Base-by-base conservation (phyloP, 2,113 vertebrate species). In the Tautogolabrus adspersus region DNA sequence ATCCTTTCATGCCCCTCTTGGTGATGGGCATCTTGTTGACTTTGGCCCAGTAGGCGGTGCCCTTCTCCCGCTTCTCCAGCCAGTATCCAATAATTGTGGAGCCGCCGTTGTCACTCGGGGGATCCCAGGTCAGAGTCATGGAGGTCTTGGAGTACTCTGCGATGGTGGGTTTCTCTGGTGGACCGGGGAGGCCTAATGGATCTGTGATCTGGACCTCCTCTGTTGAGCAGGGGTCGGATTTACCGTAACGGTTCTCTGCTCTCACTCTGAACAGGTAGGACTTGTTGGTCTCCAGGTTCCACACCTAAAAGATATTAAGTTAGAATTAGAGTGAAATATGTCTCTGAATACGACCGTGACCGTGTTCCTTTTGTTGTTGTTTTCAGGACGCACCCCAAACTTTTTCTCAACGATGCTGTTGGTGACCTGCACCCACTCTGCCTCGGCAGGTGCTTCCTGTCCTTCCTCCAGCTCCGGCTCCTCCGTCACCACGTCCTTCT, bases 61-160 rank as follows among this genome's bases (percentile, higher is more conserved):
- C 96, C 56, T 96, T 96, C 81, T 98, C 96, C 90, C 96, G 96
- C 87, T 99, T 99, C 90, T 99, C 98, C 71, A 99, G 79, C 97
- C 97, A 99, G 87, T 99, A 99, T 75, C 98, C 97, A 57, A 94
- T 95, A 72, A 99, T 97, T 54, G 91, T 94, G 79, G 97, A 95
- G 65, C 98, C 98, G 0, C 98, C 98, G 10, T 93, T 95, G 74
- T 97, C 95, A 90, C 95, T 78, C 66, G 98, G 98, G 83, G 98
- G 96, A 18, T 97, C 95, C 98, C 98, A 99, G 70, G 96, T 95
- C 56, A 99, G 94, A 38, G 97, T 88, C 97, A 99, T 98, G 1
- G 96, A 94, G 42, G 94, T 94, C 89, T 96, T 98, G 56, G 95
- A 95, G 72, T 94, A 93, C 23, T 98, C 96, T 42, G 95, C 84